Conservation (phyloP, 2,797 vertebrate species). For the Sciaenops ocellatus region DNA sequence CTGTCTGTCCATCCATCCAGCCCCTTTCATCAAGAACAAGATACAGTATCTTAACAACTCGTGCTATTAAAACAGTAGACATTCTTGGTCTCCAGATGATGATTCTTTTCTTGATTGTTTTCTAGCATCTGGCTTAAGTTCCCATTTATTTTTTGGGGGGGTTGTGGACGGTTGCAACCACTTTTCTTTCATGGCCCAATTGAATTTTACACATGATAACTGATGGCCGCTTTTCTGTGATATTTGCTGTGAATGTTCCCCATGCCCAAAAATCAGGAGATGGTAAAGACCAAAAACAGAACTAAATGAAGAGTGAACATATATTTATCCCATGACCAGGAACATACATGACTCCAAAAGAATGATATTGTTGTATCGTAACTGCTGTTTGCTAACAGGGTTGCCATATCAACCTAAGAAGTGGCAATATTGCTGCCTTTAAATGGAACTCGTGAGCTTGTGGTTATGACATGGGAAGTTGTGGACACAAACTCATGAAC, state of each 20-base stretch:
- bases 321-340: not conserved
- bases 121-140: not conserved
- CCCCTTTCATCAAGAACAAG: not conserved
- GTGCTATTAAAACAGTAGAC: not conserved
- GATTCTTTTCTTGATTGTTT: not conserved
- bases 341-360: not conserved
- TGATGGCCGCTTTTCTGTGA: no score
- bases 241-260: not conserved
- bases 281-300: no score
- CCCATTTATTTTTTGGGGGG: not conserved
- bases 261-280: not conserved
- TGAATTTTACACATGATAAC: not conserved
- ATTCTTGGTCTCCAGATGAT: not conserved
- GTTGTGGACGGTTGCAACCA: not conserved
- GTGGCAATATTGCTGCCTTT: no score
- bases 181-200: not conserved
- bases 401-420: no score
- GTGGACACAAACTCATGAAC: no score
- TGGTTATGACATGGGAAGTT: no score
- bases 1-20: not conserved
- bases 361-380: not conserved
- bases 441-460: no score
- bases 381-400: not conserved
- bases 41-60: not conserved
- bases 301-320: no score